Base-by-base conservation (phyloP, 2,888 invertebrate species). In the Lathronympha strigana region DNA sequence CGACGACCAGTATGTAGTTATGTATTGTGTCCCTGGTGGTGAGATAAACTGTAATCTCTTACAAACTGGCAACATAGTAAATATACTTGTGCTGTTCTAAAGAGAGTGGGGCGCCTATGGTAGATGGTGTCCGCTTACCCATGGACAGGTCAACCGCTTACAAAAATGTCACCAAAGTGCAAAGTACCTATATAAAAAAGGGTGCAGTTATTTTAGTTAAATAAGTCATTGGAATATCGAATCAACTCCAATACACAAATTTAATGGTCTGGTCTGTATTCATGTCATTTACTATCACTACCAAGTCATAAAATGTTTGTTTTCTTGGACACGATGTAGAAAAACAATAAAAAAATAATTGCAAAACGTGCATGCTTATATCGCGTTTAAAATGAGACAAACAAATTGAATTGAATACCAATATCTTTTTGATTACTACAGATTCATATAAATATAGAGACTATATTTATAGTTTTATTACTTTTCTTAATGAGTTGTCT, bases 401-500 rank as follows among this genome's bases (percentile, higher is more conserved):
- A 21, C 13, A 17, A 61, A 38, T 31, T 23, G 19, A 31, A 51
- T 19, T n/a, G n/a, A n/a, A n/a, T n/a, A n/a, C n/a, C n/a, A n/a
- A 28, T 28, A 55, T 19, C 11, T 2, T 11, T 31, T 25, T 31
- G 23, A 25, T 54, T 23, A 33, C 36, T 40, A 6, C 17, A 23
- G 15, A 62, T 33, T n/a, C 40, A 21, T 8, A 8, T 31, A 33
- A 54, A 11, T 28, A 51, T 40, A 9, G 11, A 28, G 13, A 23
- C 6, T 53, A 17, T 53, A 54, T 54, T 62, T 54, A 51, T 43
- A 45, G 23, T 54, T 45, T 61, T 45, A 62, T 45, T 45, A n/a
- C 23, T 60, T 62, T 33, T 53, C 17, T 25, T 45, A 43, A 45
- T 62, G 23, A 21, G 36, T 25, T 25, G 43, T 25, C 61, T 62